Conservation (phyloP, 2,888 invertebrate genomes). For the Agriopis leucophaearia region DNA sequence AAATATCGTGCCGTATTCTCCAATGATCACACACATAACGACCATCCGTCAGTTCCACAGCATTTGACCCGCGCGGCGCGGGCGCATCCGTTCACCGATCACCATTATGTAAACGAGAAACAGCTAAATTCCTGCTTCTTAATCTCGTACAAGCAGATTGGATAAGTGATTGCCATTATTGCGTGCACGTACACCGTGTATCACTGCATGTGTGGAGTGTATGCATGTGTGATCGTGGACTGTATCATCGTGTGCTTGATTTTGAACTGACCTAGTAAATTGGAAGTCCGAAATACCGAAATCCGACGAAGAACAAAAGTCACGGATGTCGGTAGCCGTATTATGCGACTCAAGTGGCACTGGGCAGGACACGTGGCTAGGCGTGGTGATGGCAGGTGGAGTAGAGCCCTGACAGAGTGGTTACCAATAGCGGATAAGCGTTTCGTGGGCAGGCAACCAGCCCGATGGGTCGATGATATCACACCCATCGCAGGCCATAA, state of each 20-base stretch:
- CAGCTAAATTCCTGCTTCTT: constrained; percentile 26
- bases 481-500: too few relatives aligned
- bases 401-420: too few relatives aligned
- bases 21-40: constrained; percentile 47
- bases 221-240: constrained; percentile 5
- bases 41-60: constrained; percentile 47
- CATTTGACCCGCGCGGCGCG: constrained; percentile 57
- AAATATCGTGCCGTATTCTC: constrained; percentile 27
- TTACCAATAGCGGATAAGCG: too few relatives aligned
- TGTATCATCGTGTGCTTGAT: neutral
- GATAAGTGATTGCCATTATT: constrained; percentile 35
- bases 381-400: too few relatives aligned
- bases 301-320: too few relatives aligned
- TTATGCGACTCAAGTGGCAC: too few relatives aligned
- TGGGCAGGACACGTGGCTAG: too few relatives aligned
- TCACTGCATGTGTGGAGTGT: neutral
- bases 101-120: constrained; percentile 57
- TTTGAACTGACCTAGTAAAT: neutral
- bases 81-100: constrained; percentile 62
- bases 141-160: constrained; percentile 22
- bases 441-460: too few relatives aligned
- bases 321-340: too few relatives aligned
- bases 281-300: too few relatives aligned
- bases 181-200: neutral
- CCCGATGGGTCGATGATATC: too few relatives aligned